phyloP scores from a whole-genome alignment of 2,113 vertebrate genomes.

The Oncorhynchus nerka region DNA sequence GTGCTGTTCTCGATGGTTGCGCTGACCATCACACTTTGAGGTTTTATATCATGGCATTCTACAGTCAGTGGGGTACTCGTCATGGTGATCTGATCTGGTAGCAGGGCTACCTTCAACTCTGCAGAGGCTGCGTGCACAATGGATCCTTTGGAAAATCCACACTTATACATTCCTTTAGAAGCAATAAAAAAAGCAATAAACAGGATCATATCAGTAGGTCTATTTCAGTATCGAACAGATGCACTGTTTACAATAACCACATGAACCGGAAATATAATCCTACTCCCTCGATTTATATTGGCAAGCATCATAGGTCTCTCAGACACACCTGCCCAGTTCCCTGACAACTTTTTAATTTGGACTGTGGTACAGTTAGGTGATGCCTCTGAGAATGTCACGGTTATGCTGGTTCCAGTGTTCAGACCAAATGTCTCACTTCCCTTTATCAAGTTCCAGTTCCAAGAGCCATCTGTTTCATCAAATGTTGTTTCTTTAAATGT shows the following conservation, averaged over 20 bases:
- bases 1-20: constrained; percentile 21
- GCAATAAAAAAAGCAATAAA: background rate
- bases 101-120: constrained; percentile 35
- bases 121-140: constrained; percentile 49
- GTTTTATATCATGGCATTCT: constrained; percentile 39
- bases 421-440: background rate
- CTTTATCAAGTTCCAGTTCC: constrained; percentile 23
- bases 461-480: background rate
- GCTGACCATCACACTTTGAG: background rate
- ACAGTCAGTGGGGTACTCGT: constrained; percentile 7
- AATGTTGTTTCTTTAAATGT: background rate
- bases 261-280: too few species aligned
- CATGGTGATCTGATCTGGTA: constrained; percentile 59
- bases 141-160: constrained; percentile 47
- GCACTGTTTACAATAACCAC: too few species aligned
- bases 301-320: background rate
- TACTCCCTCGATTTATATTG: background rate
- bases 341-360: background rate
- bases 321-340: constrained; percentile 58
- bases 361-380: background rate
- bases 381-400: background rate
- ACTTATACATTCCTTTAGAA: constrained; percentile 59
- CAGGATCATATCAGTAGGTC: background rate
- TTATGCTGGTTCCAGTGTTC: background rate
- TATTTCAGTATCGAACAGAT: background rate